Base-by-base conservation (phyloP, 2,113 vertebrate species). In the Platichthys flesus region DNA sequence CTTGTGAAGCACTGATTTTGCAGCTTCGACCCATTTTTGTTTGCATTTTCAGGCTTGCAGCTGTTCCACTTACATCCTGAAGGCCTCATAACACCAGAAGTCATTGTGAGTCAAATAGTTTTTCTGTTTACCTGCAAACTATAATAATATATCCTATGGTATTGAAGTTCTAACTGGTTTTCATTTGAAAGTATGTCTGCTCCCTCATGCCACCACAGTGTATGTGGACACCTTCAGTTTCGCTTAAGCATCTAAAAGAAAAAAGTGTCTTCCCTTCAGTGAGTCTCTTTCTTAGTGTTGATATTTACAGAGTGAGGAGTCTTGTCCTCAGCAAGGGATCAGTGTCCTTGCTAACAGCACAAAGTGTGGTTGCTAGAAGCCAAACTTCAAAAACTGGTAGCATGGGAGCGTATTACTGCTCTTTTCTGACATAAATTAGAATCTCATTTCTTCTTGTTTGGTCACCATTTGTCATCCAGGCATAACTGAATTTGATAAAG, bases 401-500 rank as follows among this genome's bases (percentile, higher is more conserved):
- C 15, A 49, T 49, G 51, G 51, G 51, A 52, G 18, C 1, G 51
- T n/a, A 9, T 63, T 40, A 14, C 49, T 55, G 9, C 10, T 21
- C 21, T 9, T 42, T 21, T 1, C 6, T 42, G 20, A 54, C 9
- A 31, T 65, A 49, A 40, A 65, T n/a, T 9, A 63, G n/a, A 72
- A 54, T 18, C n/a, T 62, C 10, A 26, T 63, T 42, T n/a, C 15
- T 13, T 20, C 4, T 61, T 18, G 7, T 26, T 60, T 52, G 20
- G 45, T 20, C 16, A 8, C 51, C 20, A 2, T 31, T 24, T 59
- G 10, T 21, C 23, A 23, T 20, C 28, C 16, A 40, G 47, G 4
- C 21, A 20, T 61, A 52, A 23, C 31, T 62, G 9, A 20, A 63
- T 55, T 63, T 40, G 69, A 61, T 62, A 14, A 72, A 40, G 47